Evolutionary conservation across 1,140 invertebrate species (phyloP).

Genomic region (Conopomorpha cramerella): DNA sequence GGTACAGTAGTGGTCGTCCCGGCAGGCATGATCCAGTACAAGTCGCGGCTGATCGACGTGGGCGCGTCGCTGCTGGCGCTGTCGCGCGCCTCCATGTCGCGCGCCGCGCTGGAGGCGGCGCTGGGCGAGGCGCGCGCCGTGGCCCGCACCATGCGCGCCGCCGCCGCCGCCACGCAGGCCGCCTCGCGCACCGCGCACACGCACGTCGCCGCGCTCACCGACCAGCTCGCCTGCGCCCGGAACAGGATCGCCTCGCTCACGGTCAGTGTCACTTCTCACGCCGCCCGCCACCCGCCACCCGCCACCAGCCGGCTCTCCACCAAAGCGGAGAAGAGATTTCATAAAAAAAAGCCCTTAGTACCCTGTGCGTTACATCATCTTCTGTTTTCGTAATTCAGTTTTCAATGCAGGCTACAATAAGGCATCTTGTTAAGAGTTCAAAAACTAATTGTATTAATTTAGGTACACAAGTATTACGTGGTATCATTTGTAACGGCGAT

Average conservation of each 20-base stretch:
- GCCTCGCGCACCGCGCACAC: conserved; percentile 29
- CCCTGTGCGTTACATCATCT: too few species aligned
- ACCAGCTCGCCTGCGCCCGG: conserved; percentile 22
- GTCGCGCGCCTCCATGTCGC: conserved; percentile 15
- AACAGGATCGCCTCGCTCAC: conserved; percentile 27
- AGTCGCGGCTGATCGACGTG: conserved; percentile 31
- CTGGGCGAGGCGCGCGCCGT: conserved; percentile 15
- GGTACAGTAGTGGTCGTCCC: too few species aligned
- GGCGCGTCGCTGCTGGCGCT: conserved; percentile 23
- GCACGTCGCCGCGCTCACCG: conserved; percentile 22
- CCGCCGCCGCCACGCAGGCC: conserved; percentile 26
- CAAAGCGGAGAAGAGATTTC: background rate
- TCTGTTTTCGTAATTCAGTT: too few species aligned
- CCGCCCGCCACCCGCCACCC: background rate
- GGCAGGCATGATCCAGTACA: conserved; percentile 34
- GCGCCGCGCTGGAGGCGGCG: conserved; percentile 21
- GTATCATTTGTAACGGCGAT: too few species aligned
- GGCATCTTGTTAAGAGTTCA: too few species aligned
- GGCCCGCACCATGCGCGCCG: conserved; percentile 20
- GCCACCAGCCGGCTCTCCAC: background rate
- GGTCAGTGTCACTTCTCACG: too few species aligned
- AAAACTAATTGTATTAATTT: too few species aligned
- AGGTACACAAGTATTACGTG: too few species aligned
- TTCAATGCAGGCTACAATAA: too few species aligned
- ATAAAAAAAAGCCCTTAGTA: too few species aligned